Conservation (phyloP, 37 sponge, comb jelly and placozoan species). For the Oopsacas minuta region DNA sequence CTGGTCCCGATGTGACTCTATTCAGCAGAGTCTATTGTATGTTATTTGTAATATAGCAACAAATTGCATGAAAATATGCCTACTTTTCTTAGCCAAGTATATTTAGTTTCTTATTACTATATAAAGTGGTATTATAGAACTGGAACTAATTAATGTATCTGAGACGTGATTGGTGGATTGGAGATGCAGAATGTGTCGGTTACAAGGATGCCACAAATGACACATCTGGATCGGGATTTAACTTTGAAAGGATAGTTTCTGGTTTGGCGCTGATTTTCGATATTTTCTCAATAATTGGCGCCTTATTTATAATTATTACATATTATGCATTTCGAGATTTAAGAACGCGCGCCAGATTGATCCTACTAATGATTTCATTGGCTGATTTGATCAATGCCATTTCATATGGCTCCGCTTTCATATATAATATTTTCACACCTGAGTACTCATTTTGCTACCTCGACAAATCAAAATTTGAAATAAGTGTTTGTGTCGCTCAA, state of each 20-base stretch:
- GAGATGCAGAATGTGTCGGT: background rate
- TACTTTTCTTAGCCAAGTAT: background rate
- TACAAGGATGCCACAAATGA: background rate
- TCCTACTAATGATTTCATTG: background rate
- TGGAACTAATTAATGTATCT: background rate
- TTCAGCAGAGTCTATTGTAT: no score
- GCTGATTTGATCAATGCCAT: background rate
- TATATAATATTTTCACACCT: background rate
- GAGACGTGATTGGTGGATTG: constrained; percentile 1
- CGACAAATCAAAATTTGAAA: background rate
- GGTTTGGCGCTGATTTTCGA: background rate
- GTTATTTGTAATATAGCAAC: no score
- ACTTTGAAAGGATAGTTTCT: background rate
- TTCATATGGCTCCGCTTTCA: background rate
- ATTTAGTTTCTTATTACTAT: background rate
- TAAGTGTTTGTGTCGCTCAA: background rate
- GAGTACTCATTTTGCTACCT: background rate
- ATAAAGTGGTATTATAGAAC: background rate
- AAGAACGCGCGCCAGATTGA: background rate
- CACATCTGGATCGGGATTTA: background rate
- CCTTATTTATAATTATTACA: background rate
- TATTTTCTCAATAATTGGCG: background rate
- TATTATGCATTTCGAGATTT: background rate
- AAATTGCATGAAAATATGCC: no score
- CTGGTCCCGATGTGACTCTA: no score